A percentile compares a stretch with the other conserved stretches of the same genome.
phyloP scores from a whole-genome alignment of 1,140 invertebrate genomes.

The Lithobius niger region DNA sequence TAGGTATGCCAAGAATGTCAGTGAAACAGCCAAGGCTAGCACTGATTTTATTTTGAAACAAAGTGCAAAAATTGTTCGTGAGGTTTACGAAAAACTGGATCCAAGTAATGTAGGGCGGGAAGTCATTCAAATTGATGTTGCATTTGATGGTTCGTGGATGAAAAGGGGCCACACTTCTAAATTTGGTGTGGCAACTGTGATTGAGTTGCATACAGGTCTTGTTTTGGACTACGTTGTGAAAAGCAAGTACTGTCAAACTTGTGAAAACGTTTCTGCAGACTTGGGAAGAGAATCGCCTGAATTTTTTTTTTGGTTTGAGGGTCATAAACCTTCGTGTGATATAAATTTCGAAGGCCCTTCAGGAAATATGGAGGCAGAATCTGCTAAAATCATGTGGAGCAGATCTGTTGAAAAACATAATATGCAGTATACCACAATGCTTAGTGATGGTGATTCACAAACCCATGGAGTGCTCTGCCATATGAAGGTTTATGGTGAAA shows the following conservation, averaged over 20 bases:
- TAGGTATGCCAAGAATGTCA: too few relatives aligned
- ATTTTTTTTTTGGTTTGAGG: not conserved
- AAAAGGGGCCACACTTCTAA: not conserved
- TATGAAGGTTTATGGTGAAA: not conserved
- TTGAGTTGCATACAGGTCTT: not conserved
- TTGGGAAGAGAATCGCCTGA: not conserved
- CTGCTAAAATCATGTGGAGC: not conserved
- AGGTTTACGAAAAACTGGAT: not conserved
- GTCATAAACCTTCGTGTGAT: not conserved
- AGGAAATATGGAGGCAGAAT: not conserved
- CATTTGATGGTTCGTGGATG: not conserved
- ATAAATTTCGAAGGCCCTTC: not conserved
- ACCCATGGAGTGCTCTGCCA: not conserved
- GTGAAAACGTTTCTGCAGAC: not conserved
- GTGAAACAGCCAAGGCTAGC: too few relatives aligned
- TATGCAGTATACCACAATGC: not conserved
- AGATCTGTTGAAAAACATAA: not conserved
- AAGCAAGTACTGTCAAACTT: not conserved
- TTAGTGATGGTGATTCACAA: not conserved
- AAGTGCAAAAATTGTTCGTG: not conserved
- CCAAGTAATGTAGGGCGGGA: not conserved
- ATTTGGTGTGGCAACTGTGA: not conserved
- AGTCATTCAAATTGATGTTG: not conserved
- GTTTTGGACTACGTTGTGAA: not conserved
- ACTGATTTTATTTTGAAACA: not conserved